Conservation (phyloP, 2,797 vertebrate genomes). For the Acomys russatus region DNA sequence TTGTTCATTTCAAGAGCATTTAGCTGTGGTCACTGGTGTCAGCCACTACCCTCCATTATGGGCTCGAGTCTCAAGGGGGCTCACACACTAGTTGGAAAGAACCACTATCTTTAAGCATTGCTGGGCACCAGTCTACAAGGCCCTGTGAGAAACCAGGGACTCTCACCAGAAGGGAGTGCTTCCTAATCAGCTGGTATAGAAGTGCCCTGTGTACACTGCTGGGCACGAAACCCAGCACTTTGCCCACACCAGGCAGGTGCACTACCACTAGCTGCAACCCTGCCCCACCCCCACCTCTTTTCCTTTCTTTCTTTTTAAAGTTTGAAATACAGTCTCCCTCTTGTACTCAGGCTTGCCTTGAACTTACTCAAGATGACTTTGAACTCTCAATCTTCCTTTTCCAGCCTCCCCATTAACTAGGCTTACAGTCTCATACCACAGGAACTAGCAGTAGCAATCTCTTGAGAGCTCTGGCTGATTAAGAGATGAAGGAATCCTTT, state of each 20-base stretch:
- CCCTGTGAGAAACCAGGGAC: background rate
- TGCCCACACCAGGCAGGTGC: no score
- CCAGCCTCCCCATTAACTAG: background rate
- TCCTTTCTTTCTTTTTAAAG: background rate
- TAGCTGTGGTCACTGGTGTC: background rate
- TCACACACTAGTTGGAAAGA: background rate
- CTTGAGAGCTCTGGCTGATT: background rate
- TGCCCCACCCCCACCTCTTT: background rate
- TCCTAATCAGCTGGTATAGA: background rate
- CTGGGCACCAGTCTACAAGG: rapidly evolving
- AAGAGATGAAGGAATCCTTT: background rate
- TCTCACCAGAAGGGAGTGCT: background rate
- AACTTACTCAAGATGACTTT: background rate
- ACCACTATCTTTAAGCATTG: background rate
- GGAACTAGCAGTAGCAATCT: background rate
- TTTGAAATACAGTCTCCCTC: background rate
- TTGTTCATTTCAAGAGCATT: constrained; percentile 49
- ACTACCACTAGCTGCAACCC: background rate
- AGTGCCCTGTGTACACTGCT: background rate
- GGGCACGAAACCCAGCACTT: background rate
- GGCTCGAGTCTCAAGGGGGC: background rate
- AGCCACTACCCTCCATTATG: background rate
- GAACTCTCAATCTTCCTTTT: background rate
- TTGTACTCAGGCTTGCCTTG: background rate
- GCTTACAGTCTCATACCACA: background rate